Percentiles rank a stretch among this genome's conserved stretches.
Conservation (phyloP, 2,888 invertebrate genomes). For the Macroteleia sp. region DNA sequence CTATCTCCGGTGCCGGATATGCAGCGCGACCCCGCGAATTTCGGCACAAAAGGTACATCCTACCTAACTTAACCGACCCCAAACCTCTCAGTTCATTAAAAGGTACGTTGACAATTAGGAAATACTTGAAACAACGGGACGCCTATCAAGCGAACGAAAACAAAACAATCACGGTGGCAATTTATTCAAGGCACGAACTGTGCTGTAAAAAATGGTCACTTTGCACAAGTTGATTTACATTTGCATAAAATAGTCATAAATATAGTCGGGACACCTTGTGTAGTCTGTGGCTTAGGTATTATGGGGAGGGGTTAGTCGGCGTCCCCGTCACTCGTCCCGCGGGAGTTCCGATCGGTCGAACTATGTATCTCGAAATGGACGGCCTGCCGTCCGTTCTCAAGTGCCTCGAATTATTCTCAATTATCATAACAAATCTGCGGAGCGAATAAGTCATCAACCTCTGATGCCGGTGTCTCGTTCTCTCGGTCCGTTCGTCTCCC, state of each 20-base stretch:
- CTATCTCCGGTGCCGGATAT: too few relatives aligned
- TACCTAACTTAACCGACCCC: slow-evolving; percentile 21
- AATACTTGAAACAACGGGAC: slow-evolving; percentile 32
- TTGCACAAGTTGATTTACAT: slow-evolving; percentile 23
- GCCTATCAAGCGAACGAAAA: slow-evolving; percentile 18
- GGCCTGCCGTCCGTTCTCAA: slow-evolving; percentile 33
- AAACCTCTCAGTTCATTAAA: slow-evolving; percentile 5
- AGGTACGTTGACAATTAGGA: slow-evolving; percentile 32
- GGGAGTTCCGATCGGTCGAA: slow-evolving; percentile 37
- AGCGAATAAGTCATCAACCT: slow-evolving; percentile 55
- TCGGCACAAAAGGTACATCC: too few relatives aligned
- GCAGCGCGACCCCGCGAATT: too few relatives aligned
- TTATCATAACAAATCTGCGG: slow-evolving; percentile 52
- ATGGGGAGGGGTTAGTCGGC: background rate
- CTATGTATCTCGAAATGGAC: slow-evolving; percentile 21
- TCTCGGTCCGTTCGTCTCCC: background rate
- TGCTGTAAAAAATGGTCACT: slow-evolving; percentile 5
- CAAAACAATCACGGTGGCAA: slow-evolving; percentile 21
- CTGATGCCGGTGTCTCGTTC: slow-evolving; percentile 17
- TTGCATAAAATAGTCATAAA: slow-evolving; percentile 40
- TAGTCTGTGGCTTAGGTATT: background rate
- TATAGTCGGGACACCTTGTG: slow-evolving; percentile 19
- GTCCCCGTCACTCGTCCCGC: slow-evolving; percentile 26
- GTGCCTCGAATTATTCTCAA: slow-evolving; percentile 52
- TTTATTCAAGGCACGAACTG: slow-evolving; percentile 3